Conservation (phyloP, 2,113 vertebrate species). For the Archilochus colubris region DNA sequence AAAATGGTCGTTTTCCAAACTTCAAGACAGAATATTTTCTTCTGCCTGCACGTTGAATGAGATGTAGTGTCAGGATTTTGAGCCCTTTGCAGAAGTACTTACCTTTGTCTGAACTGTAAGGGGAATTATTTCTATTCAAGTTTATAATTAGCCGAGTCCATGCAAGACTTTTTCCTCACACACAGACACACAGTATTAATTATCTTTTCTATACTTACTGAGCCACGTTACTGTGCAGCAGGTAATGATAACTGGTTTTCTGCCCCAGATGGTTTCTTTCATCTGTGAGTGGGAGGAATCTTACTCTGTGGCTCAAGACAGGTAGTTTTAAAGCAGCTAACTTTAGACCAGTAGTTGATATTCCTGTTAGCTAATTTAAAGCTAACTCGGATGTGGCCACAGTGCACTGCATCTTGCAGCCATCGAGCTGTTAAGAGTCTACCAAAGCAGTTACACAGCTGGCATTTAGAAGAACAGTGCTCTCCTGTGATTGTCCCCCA, state of each 20-base stretch:
- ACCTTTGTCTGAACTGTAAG: background rate
- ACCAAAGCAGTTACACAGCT: background rate
- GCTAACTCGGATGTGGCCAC: background rate
- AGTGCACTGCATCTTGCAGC: background rate
- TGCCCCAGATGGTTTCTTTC: background rate
- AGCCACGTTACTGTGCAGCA: background rate
- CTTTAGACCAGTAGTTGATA: background rate
- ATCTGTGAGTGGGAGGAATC: background rate
- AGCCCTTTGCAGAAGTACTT: background rate
- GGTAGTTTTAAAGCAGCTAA: background rate
- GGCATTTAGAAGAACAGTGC: background rate
- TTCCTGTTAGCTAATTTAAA: background rate
- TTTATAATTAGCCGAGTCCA: background rate
- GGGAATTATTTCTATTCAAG: background rate
- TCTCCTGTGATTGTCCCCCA: background rate
- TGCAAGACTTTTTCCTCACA: background rate
- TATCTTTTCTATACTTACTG: background rate
- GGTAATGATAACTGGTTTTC: background rate
- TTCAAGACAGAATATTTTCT: background rate
- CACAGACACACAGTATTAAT: accelerated
- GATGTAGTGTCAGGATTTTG: background rate
- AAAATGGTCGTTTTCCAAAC: background rate
- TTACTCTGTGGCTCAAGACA: background rate
- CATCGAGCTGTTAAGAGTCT: background rate
- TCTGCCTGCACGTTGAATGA: background rate